These are phyloP conservation scores for Elegia similella DNA, from an alignment of 2,888 invertebrate species.

Conservation along the genomic window DNA sequence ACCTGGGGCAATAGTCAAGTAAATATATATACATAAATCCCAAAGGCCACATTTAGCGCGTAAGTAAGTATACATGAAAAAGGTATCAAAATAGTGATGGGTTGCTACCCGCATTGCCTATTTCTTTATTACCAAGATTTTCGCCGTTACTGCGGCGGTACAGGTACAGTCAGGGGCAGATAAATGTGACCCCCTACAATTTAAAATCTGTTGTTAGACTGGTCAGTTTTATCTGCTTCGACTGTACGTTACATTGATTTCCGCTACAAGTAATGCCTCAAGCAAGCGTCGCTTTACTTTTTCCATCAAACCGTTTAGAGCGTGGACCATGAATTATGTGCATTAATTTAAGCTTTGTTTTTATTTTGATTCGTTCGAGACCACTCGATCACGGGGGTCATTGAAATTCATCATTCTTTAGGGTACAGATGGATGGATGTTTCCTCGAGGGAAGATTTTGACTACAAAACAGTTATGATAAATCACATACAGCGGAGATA, in stretches of 20 bases:
- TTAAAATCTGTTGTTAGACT: too few species aligned
- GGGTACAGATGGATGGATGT: conserved; percentile 3
- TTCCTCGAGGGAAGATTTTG: conserved; percentile 2
- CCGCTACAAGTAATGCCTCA: conserved; percentile 8
- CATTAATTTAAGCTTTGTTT: conserved; percentile 55
- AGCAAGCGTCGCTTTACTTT: conserved; percentile 33
- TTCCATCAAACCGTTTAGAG: conserved; percentile 36
- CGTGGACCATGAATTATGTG: conserved; percentile 68
- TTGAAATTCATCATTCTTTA: conserved; percentile 20
- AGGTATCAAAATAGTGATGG: too few species aligned
- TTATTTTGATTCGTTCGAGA: conserved; percentile 55
- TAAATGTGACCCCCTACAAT: too few species aligned
- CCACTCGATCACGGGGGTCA: conserved; percentile 31
- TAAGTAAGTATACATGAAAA: too few species aligned
- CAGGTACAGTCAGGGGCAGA: too few species aligned
- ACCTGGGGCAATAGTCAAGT: too few species aligned
- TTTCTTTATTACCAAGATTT: too few species aligned
- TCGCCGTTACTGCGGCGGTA: too few species aligned
- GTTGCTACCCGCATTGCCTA: too few species aligned
- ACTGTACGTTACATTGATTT: not conserved
- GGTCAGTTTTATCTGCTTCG: too few species aligned
- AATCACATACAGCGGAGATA: not conserved
- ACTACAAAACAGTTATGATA: not conserved
- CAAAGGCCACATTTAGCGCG: too few species aligned
- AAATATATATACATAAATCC: too few species aligned